These are phyloP conservation scores for Leptocoma aspasia DNA, from an alignment of 2,113 vertebrate species.

Conservation along the genomic window DNA sequence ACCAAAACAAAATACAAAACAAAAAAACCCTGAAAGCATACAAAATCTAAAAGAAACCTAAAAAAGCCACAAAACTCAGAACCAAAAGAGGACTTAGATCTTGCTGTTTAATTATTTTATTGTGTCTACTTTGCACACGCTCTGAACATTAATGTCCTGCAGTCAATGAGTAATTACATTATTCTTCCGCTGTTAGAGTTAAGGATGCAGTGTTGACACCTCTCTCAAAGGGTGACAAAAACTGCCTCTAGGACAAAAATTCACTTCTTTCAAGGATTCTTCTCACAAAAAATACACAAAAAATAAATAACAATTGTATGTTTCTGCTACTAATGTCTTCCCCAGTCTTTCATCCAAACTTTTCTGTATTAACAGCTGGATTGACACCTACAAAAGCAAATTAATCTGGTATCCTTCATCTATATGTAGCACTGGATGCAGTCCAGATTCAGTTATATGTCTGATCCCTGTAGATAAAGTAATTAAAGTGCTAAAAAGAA, in stretches of 20 bases:
- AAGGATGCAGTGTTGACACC: background rate
- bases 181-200: background rate
- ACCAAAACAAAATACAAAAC: background rate
- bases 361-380: background rate
- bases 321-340: background rate
- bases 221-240: background rate
- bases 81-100: background rate
- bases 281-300: background rate
- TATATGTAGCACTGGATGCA: background rate
- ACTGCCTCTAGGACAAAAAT: background rate
- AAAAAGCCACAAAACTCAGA: background rate
- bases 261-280: background rate
- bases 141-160: background rate
- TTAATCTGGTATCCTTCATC: background rate
- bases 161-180: background rate
- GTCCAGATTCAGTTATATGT: background rate
- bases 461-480: background rate
- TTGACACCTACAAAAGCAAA: background rate
- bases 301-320: background rate
- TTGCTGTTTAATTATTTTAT: background rate
- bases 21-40: rapidly evolving
- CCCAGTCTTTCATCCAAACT: background rate
- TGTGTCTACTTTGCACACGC: background rate
- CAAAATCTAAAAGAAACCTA: background rate
- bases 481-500: background rate